These are phyloP conservation scores for Platycheirus rosarum DNA, from an alignment of 2,888 invertebrate genomes.

Conservation along the genomic window DNA sequence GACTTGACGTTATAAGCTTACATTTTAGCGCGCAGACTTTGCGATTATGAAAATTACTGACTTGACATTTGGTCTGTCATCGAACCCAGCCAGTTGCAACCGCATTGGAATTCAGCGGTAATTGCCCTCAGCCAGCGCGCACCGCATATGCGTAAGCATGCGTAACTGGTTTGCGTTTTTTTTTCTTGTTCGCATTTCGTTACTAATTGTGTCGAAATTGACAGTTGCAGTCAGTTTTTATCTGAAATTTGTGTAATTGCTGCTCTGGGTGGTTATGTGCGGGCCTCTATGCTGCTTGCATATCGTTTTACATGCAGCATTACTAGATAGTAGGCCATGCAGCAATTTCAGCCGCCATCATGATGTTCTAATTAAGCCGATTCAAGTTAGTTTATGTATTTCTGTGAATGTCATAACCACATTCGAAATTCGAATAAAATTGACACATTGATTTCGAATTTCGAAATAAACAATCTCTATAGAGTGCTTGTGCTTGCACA, in stretches of 20 bases:
- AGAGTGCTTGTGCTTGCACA: neutral
- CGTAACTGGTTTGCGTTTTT: slow-evolving; percentile 58
- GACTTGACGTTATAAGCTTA: slow-evolving; percentile 21
- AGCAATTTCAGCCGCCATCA: slow-evolving; percentile 47
- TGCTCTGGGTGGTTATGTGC: slow-evolving; percentile 63
- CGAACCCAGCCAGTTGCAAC: slow-evolving; percentile 54
- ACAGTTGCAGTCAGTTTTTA: slow-evolving; percentile 62
- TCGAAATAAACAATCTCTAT: slow-evolving; percentile 38
- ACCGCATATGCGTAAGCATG: slow-evolving; percentile 62
- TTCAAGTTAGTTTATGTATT: slow-evolving; percentile 3
- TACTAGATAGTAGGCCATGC: slow-evolving; percentile 39
- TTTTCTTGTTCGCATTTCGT: slow-evolving; percentile 14
- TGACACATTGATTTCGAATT: slow-evolving; percentile 68
- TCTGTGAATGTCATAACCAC: slow-evolving; percentile 16
- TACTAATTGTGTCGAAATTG: slow-evolving; percentile 51
- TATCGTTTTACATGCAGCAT: slow-evolving; percentile 57
- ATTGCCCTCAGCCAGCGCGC: slow-evolving; percentile 53
- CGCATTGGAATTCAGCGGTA: slow-evolving; percentile 63
- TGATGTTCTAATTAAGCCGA: slow-evolving; percentile 53
- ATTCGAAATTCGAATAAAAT: slow-evolving; percentile 39
- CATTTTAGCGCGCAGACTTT: slow-evolving; percentile 44
- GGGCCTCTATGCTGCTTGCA: slow-evolving; percentile 43
- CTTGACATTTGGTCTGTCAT: slow-evolving; percentile 74
- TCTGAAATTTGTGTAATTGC: slow-evolving; percentile 65
- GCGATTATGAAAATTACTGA: slow-evolving; percentile 72